A percentile compares a stretch with the other conserved stretches of the same genome.
phyloP scores from a whole-genome alignment of 2,797 vertebrate genomes.

The Sebastes diploproa region DNA sequence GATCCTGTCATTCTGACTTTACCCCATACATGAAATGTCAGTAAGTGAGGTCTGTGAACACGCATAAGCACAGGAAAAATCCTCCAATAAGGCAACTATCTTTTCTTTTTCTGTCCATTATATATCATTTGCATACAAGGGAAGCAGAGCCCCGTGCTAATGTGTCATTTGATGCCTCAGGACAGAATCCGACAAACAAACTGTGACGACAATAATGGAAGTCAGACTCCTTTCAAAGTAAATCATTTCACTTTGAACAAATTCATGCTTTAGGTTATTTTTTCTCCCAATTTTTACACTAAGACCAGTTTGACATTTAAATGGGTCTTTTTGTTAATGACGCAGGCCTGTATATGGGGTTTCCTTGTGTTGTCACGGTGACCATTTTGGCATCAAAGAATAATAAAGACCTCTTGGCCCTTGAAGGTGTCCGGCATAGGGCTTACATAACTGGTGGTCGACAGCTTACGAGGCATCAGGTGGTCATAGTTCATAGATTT shows the following conservation, averaged over 20 bases:
- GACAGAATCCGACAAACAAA: not conserved
- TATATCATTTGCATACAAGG: not conserved
- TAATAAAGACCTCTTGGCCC: not conserved
- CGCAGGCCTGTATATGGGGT: not conserved
- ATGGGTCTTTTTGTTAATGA: not conserved
- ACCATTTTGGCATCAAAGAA: constrained; percentile 11
- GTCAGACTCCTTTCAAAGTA: not conserved
- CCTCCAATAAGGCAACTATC: not conserved
- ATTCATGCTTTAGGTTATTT: not conserved
- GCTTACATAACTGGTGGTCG: constrained; percentile 49
- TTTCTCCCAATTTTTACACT: not conserved
- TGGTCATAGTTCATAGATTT: constrained; percentile 39
- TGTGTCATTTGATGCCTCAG: not conserved
- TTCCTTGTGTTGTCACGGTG: not conserved
- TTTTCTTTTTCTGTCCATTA: not conserved
- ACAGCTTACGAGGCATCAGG: constrained; percentile 58
- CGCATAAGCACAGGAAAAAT: not conserved
- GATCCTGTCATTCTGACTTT: not conserved
- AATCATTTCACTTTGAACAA: not conserved
- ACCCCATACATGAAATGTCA: not conserved
- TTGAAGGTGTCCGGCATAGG: not conserved
- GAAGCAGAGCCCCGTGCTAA: not conserved
- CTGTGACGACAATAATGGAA: not conserved
- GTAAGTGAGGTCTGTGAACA: not conserved
- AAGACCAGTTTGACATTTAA: not conserved